These are phyloP conservation scores for Australoheros facetus DNA, from an alignment of 2,797 vertebrate genomes.

Conservation along the genomic window DNA sequence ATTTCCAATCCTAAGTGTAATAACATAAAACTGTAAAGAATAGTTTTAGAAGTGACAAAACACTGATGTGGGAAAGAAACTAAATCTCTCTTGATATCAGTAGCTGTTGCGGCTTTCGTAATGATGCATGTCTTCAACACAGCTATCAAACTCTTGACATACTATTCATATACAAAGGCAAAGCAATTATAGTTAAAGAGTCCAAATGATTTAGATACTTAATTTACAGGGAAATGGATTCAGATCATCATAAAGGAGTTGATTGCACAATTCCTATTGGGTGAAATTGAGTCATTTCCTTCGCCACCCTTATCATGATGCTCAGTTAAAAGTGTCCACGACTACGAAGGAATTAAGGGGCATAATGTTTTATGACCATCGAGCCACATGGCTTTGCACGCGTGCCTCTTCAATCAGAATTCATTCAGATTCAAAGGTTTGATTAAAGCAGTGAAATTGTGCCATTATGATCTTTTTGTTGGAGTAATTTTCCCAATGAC, in stretches of 20 bases:
- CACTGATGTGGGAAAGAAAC: conserved; percentile 56
- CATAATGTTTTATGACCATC: conserved; percentile 71
- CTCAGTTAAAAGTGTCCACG: conserved; percentile 58
- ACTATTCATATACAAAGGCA: conserved; percentile 75
- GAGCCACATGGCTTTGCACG: conserved; percentile 61
- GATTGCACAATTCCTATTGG: conserved; percentile 71
- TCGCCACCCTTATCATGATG: conserved; percentile 51
- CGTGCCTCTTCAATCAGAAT: conserved; percentile 77
- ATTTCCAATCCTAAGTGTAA: conserved; percentile 51
- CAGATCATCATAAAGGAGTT: conserved; percentile 67
- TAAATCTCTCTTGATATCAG: conserved; percentile 57
- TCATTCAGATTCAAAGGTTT: conserved; percentile 71
- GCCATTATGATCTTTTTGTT: conserved; percentile 76
- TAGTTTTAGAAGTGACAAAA: conserved; percentile 67
- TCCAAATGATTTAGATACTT: conserved; percentile 72
- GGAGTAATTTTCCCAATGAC: conserved; percentile 63
- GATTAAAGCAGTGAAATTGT: conserved; percentile 74
- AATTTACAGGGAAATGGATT: conserved; percentile 67
- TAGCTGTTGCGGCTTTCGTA: conserved; percentile 66
- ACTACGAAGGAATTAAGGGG: conserved; percentile 71
- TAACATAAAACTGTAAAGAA: conserved; percentile 62
- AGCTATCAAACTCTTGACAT: conserved; percentile 71
- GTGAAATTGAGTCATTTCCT: conserved; percentile 65
- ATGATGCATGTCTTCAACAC: conserved; percentile 71
- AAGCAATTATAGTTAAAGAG: conserved; percentile 73